Evolutionary conservation across 2,797 vertebrate species (phyloP).

Genomic region (Argya squamiceps): DNA sequence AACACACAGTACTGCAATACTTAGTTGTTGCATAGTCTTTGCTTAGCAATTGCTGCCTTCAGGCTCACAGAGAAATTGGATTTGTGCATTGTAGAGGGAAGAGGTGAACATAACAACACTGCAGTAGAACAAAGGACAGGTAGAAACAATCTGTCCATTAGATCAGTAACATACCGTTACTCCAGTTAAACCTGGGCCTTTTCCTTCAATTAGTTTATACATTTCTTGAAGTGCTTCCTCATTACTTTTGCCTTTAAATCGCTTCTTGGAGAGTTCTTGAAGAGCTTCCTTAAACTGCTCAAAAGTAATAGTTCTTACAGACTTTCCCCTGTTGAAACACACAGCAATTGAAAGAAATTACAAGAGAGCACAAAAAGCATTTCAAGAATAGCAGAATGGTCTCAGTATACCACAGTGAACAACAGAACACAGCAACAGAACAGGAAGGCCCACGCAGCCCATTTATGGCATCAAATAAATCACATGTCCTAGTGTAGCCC

Average conservation of each 20-base stretch:
- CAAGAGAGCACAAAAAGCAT: background rate
- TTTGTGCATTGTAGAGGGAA: background rate
- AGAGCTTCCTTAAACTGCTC: slow-evolving; percentile 92
- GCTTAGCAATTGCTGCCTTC: background rate
- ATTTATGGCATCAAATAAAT: background rate
- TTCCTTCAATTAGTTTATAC: slow-evolving; percentile 91
- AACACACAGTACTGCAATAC: background rate
- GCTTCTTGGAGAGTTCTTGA: slow-evolving; percentile 88
- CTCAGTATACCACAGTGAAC: background rate
- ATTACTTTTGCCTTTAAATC: slow-evolving; percentile 88
- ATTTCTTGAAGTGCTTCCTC: slow-evolving; percentile 91
- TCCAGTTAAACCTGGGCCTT: slow-evolving; percentile 87
- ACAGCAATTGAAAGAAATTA: slow-evolving; percentile 23
- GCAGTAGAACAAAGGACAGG: background rate
- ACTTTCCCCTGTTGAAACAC: slow-evolving; percentile 85
- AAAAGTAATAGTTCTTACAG: slow-evolving; percentile 90
- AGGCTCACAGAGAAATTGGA: background rate
- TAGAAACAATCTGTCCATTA: background rate
- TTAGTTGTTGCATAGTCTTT: background rate
- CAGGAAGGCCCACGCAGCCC: background rate
- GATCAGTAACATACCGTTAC: slow-evolving; percentile 80
- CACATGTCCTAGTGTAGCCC: too few species aligned
- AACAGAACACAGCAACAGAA: background rate
- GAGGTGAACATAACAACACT: background rate
- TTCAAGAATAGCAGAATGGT: background rate